These are phyloP conservation scores for Lepidotrigona ventralis DNA, from an alignment of 1,140 invertebrate genomes.

Conservation along the genomic window DNA sequence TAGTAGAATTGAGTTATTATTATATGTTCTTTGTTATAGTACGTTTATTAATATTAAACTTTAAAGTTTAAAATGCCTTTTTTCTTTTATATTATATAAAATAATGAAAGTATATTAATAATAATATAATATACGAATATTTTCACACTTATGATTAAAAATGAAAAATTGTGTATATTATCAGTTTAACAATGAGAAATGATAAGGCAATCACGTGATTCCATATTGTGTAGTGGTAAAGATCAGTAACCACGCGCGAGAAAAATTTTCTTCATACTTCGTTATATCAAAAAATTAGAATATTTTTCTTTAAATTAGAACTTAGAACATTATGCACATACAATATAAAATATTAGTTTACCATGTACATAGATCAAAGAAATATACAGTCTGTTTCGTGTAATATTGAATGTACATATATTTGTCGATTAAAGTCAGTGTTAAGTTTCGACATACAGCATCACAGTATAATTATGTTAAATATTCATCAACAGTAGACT, in stretches of 20 bases:
- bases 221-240: constrained; percentile 1
- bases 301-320: constrained; percentile 6
- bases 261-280: constrained; percentile 17
- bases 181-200: constrained; percentile 2
- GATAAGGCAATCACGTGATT: constrained; percentile 30
- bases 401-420: not conserved
- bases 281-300: not conserved
- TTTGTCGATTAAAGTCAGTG: constrained; percentile 29
- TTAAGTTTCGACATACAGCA: not conserved
- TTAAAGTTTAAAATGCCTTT: not conserved
- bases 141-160: not conserved
- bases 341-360: not conserved
- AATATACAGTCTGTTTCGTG: not conserved
- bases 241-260: constrained; percentile 9
- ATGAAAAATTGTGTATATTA: not conserved
- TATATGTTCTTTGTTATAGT: not conserved
- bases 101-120: not conserved
- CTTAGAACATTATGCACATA: not conserved
- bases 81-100: not conserved
- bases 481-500: constrained; percentile 18
- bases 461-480: constrained; percentile 30
- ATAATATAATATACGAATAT: no score
- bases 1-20: not conserved
- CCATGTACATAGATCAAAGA: not conserved
- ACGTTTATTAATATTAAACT: not conserved